Percentiles rank a stretch among this genome's conserved stretches.
phyloP scores from a whole-genome alignment of 2,113 vertebrate genomes.

The Colossoma macropomum region DNA sequence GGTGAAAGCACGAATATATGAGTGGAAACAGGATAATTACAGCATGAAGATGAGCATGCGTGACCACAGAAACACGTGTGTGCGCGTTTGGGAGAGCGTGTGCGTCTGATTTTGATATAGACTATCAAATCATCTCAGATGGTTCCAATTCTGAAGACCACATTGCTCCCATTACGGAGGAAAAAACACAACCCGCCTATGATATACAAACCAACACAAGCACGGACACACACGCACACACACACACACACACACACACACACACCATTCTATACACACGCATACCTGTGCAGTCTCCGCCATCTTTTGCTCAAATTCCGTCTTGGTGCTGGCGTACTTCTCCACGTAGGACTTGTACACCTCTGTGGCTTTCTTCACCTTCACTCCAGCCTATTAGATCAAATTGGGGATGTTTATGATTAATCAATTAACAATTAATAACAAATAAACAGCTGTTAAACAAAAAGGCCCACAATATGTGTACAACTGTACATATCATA shows the following conservation, averaged over 20 bases:
- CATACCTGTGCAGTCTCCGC: conserved; percentile 92
- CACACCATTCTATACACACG: not conserved
- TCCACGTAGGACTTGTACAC: conserved; percentile 92
- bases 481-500: no score
- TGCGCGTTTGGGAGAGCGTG: not conserved
- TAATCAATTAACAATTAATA: no score
- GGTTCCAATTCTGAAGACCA: conserved; percentile 66
- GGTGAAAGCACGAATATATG: conserved; percentile 45
- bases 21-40: conserved; percentile 59
- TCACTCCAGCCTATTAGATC: conserved; percentile 85
- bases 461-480: no score
- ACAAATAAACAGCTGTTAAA: no score
- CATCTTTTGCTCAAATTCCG: conserved; percentile 98
- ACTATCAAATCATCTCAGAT: not conserved
- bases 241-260: not conserved
- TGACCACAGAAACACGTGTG: conserved; percentile 55
- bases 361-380: conserved; percentile 97
- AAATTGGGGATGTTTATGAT: conserved; percentile 29
- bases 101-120: conserved; percentile 24
- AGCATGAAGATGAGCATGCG: conserved; percentile 58
- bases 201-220: conserved; percentile 54
- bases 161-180: conserved; percentile 61
- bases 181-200: conserved; percentile 71
- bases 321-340: conserved; percentile 92
- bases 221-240: conserved; percentile 12